These are phyloP conservation scores for Mobula hypostoma DNA, from an alignment of 2,113 vertebrate genomes.

Conservation along the genomic window DNA sequence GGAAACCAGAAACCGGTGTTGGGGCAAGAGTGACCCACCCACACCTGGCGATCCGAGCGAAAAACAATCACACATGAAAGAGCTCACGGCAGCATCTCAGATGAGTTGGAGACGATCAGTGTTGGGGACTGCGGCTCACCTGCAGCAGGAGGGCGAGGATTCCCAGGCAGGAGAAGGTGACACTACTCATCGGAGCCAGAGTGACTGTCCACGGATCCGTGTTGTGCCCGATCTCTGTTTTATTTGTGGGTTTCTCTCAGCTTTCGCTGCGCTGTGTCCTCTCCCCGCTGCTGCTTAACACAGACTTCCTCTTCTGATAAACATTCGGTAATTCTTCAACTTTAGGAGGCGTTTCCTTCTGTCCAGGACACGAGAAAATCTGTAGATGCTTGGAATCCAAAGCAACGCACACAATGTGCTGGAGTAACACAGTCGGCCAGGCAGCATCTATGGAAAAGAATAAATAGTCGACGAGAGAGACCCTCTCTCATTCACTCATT, in stretches of 20 bases:
- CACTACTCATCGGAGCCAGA: neutral
- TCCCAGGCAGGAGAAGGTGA: neutral
- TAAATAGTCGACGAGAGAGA: too few species aligned
- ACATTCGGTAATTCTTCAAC: neutral
- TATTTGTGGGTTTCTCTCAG: neutral
- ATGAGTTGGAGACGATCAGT: too few species aligned
- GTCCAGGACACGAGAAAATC: neutral
- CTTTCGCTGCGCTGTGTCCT: neutral
- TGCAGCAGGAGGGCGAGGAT: neutral
- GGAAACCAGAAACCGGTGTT: neutral
- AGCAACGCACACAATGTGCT: too few species aligned
- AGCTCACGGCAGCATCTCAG: too few species aligned
- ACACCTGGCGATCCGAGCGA: too few species aligned
- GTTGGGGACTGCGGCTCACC: neutral
- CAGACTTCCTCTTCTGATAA: neutral
- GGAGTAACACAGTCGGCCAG: too few species aligned
- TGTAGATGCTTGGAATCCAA: too few species aligned
- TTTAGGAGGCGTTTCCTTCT: neutral
- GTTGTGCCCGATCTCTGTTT: neutral
- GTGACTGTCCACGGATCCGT: neutral
- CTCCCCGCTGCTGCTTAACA: neutral
- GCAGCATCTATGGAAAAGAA: too few species aligned
- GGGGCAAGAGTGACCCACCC: too few species aligned
- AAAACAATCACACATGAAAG: too few species aligned
- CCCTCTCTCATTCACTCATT: too few species aligned